Evolutionary conservation across 2,797 vertebrate genomes (phyloP).

Genomic region (Borostomias antarcticus): DNA sequence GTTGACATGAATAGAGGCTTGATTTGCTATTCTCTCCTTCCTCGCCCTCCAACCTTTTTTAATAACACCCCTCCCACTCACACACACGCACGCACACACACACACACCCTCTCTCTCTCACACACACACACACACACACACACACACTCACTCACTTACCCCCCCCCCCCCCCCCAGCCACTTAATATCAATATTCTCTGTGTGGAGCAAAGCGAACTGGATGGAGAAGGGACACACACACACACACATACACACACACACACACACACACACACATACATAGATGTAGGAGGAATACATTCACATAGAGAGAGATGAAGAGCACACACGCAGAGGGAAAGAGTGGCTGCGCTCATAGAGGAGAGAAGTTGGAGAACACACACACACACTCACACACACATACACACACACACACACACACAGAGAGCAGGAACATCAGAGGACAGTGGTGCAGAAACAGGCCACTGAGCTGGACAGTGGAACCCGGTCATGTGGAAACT

Average conservation of each 20-base stretch:
- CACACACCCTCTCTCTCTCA: too few relatives aligned
- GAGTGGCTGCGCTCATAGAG: too few relatives aligned
- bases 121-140: too few relatives aligned
- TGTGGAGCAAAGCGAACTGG: conserved; percentile 46
- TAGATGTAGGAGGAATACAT: conserved; percentile 40
- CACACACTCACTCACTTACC: too few relatives aligned
- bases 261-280: conserved; percentile 1
- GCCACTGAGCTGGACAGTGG: conserved; percentile 38
- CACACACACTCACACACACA: conserved; percentile 33
- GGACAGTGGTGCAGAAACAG: conserved; percentile 49
- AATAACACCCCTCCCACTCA: too few relatives aligned
- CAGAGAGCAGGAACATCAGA: conserved; percentile 38
- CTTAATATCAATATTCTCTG: conserved; percentile 72
- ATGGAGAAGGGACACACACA: background rate
- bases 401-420: conserved; percentile 23
- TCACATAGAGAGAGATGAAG: background rate
- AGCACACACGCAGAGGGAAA: background rate
- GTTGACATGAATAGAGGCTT: background rate
- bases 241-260: too few relatives aligned
- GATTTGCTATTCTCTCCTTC: too few relatives aligned
- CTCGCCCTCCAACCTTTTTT: too few relatives aligned
- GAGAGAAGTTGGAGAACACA: background rate
- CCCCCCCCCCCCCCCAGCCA: conserved; percentile 45
- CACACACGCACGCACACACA: too few relatives aligned
- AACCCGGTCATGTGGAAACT: conserved; percentile 50